phyloP scores from a whole-genome alignment of 2,888 invertebrate genomes.

The Luperina testacea region DNA sequence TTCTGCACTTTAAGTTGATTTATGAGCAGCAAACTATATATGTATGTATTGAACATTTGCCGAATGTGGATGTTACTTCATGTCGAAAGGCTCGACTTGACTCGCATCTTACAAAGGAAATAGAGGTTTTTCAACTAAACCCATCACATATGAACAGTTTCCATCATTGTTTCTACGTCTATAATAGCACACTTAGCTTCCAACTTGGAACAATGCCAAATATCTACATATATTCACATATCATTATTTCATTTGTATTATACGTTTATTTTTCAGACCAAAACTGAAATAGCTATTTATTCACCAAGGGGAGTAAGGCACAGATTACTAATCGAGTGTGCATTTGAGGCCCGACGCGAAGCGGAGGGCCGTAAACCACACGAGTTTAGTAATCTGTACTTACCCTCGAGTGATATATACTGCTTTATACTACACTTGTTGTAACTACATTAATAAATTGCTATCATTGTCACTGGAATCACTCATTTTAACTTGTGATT shows the following conservation, averaged over 20 bases:
- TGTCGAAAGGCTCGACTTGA: constrained; percentile 27
- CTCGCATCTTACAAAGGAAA: constrained; percentile 25
- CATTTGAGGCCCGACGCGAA: no score
- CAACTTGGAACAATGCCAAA: constrained; percentile 38
- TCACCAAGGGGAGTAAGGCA: no score
- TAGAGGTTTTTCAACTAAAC: background rate
- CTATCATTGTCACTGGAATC: no score
- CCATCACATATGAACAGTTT: constrained; percentile 13
- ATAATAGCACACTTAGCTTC: constrained; percentile 26
- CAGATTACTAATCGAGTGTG: no score
- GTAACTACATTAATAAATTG: no score
- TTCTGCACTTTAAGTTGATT: constrained; percentile 2
- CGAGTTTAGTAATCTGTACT: no score
- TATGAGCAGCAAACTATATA: background rate
- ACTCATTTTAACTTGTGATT: no score
- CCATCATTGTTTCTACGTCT: constrained; percentile 37
- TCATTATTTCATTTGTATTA: constrained; percentile 26
- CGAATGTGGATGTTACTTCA: constrained; percentile 11
- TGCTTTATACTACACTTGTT: no score
- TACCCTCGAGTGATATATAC: no score
- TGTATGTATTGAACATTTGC: background rate
- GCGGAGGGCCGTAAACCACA: no score
- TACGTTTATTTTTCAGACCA: no score
- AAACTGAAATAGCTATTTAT: no score
- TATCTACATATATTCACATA: constrained; percentile 5